Base-by-base conservation (phyloP, 2,888 invertebrate species). In the Ennomos fuscantarius region DNA sequence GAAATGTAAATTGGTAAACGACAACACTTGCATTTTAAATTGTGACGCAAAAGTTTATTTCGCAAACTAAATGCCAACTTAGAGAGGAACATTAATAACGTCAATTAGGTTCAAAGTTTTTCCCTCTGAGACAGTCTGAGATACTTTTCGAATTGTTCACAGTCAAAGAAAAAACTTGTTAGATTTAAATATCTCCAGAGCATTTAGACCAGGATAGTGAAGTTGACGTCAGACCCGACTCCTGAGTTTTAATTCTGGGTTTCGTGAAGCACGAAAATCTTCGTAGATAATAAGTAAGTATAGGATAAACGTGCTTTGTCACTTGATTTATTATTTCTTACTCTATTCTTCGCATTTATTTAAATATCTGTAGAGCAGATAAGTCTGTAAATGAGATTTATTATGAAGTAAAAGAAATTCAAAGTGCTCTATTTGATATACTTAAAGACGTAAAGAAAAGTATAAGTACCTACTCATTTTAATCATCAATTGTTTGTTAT, bases 131-230 rank as follows among this genome's bases (percentile, higher is more conserved):
- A 73, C 66, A 62, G 68, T 62, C 66, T 63, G 60, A 62, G 53
- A 71, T 74, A 73, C 68, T 61, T 70, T 70, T 72, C 65, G 72
- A 79, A 78, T 74, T 79, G 79, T 81, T 76, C 70, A 59, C 60
- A 71, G 71, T 76, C 69, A 70, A 78, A 78, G 76, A 77, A 81
- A 79, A 79, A 82, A 80, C 73, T 79, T 74, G 69, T 74, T 76
- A 76, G 78, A 84, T 84, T 86, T 83, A 82, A 86, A 82, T 79
- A 83, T 86, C 86, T 81, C 84, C 66, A 56, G 84, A 81, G 82
- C 76, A 81, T 86, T 86, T 81, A 76, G 74, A 65, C 68, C 61
- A 63, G 67, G 61, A 73, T 68, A 63, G 70, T 70, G 63, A 69
- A 73, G 71, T 73, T 76, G 70, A 68, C 72, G 77, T 78, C 72